Evolutionary conservation across 2,888 invertebrate genomes (phyloP).

Genomic region (Eudemis profundana): DNA sequence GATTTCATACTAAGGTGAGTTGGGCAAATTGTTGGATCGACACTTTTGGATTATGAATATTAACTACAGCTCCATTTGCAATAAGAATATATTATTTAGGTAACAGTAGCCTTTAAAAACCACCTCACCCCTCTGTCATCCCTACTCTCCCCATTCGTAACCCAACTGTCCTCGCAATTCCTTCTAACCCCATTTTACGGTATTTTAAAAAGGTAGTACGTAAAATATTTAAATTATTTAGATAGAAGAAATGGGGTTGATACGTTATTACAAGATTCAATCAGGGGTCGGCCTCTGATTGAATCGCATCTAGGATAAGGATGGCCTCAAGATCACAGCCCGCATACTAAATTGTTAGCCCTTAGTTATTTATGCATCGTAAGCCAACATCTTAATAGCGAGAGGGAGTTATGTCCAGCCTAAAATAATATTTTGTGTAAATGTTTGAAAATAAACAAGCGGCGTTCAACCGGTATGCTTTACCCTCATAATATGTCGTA

Average conservation of each 20-base stretch:
- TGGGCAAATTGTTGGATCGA: too few species aligned
- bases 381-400: constrained; percentile 82
- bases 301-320: constrained; percentile 65
- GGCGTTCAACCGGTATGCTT: constrained; percentile 65
- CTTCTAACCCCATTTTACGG: too few species aligned
- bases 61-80: too few species aligned
- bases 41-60: too few species aligned
- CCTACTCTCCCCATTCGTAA: too few species aligned
- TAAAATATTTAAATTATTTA: constrained; percentile 12
- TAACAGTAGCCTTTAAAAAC: too few species aligned
- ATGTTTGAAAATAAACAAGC: constrained; percentile 82
- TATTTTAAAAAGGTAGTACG: neutral
- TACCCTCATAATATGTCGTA: constrained; percentile 71
- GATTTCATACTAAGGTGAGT: too few species aligned
- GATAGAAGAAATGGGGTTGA: constrained; percentile 65
- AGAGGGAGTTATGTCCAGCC: constrained; percentile 79
- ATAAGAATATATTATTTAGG: too few species aligned
- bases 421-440: constrained; percentile 84
- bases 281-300: constrained; percentile 58
- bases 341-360: constrained; percentile 83
- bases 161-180: too few species aligned
- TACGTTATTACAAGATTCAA: constrained; percentile 76
- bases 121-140: too few species aligned
- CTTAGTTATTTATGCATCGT: constrained; percentile 83
- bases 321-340: constrained; percentile 70